Evolutionary conservation across 2,113 vertebrate species (phyloP).

Genomic region (Sapajus apella): DNA sequence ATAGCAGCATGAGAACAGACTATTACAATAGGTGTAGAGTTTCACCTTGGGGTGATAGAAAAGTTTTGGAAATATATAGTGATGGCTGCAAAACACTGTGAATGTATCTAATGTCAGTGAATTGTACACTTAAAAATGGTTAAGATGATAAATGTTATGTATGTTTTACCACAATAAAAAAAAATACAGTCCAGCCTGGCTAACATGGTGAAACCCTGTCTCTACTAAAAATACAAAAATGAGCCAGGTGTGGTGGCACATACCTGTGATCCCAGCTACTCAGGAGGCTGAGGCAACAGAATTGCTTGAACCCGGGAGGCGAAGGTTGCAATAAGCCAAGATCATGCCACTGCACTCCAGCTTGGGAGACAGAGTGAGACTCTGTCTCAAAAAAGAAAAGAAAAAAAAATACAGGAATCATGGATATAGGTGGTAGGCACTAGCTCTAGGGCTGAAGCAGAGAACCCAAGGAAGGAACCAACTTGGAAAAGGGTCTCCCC

Average conservation of each 20-base stretch:
- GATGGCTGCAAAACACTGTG: no score
- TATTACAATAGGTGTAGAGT: no score
- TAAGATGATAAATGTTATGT: no score
- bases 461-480: background rate
- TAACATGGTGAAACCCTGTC: background rate
- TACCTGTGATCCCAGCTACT: background rate
- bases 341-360: background rate
- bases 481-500: background rate
- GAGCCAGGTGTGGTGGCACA: background rate
- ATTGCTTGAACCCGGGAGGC: background rate
- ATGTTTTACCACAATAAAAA: no score
- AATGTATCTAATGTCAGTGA: no score
- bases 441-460: background rate
- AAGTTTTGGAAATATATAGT: no score
- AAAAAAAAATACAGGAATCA: background rate
- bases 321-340: background rate
- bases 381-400: no score
- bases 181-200: background rate
- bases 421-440: background rate
- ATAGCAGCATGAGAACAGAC: no score
- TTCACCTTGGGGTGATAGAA: no score
- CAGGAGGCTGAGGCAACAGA: background rate
- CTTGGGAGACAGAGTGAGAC: background rate
- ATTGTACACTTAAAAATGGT: no score
- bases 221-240: background rate